These are phyloP conservation scores for Aix galericulata DNA, from an alignment of 2,113 vertebrate genomes.

Conservation along the genomic window DNA sequence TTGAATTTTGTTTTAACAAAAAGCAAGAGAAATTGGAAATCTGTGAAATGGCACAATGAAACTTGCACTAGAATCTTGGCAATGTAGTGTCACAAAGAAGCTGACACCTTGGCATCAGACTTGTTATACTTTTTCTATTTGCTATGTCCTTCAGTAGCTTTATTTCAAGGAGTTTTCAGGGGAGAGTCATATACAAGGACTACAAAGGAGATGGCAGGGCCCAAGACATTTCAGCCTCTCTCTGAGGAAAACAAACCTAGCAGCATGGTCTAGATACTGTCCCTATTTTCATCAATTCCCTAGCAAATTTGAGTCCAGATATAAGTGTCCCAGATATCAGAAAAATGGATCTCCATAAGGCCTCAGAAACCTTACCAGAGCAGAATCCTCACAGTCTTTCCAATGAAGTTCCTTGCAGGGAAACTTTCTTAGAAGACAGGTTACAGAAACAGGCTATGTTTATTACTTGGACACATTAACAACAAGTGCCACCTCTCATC, in stretches of 20 bases:
- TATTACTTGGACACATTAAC: rapidly evolving
- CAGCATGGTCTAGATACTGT: conserved; percentile 49
- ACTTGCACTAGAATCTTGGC: neutral
- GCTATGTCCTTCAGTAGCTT: conserved; percentile 32
- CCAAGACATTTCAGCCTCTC: conserved; percentile 35
- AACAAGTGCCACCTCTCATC: neutral
- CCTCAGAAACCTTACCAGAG: conserved; percentile 34
- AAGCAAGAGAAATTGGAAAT: neutral
- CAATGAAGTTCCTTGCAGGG: neutral
- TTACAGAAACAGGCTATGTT: neutral
- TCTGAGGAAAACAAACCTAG: conserved; percentile 57
- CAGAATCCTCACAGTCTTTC: conserved; percentile 5
- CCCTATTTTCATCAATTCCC: conserved; percentile 69
- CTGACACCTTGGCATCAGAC: neutral
- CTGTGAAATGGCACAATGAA: neutral
- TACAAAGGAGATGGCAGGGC: conserved; percentile 32
- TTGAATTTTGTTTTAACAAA: neutral
- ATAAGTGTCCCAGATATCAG: conserved; percentile 62
- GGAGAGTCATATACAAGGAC: conserved; percentile 31
- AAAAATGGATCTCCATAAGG: conserved; percentile 45
- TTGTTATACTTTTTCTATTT: neutral
- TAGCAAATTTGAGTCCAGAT: conserved; percentile 46
- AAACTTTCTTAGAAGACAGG: neutral
- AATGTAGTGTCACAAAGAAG: neutral
- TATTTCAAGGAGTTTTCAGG: conserved; percentile 49